Percentiles rank a stretch among this genome's conserved stretches.
Conservation (phyloP, 2,797 vertebrate species). For the Petrocephalus sullivani region DNA sequence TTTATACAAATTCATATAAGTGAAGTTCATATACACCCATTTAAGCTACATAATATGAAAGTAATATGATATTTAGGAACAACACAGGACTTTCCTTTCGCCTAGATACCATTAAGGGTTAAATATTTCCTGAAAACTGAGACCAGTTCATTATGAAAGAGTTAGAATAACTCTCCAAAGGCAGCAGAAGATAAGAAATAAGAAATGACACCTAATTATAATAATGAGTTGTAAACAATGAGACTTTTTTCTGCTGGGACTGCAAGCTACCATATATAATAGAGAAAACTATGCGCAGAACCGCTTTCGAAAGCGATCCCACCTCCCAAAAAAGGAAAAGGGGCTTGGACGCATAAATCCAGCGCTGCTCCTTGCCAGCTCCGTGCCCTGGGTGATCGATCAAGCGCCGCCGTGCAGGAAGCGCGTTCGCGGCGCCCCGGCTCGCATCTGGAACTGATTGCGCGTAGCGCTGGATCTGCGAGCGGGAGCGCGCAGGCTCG, state of each 20-base stretch:
- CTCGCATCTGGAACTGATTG: slow-evolving; percentile 83
- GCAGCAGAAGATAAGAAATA: not conserved
- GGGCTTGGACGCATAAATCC: not conserved
- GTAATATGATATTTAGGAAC: not conserved
- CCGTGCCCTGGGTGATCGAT: slow-evolving; percentile 35
- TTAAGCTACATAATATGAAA: not conserved
- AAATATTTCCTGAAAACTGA: slow-evolving; percentile 4
- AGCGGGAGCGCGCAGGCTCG: too few relatives aligned
- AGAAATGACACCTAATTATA: not conserved
- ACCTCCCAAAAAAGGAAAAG: not conserved
- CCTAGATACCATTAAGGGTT: not conserved
- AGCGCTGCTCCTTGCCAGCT: not conserved
- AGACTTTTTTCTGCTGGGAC: not conserved
- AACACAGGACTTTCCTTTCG: not conserved
- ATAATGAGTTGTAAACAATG: not conserved
- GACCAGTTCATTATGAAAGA: not conserved
- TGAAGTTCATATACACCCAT: not conserved
- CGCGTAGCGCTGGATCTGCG: slow-evolving; percentile 47
- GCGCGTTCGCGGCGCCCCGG: slow-evolving; percentile 24
- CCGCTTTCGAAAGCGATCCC: not conserved
- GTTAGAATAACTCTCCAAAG: not conserved
- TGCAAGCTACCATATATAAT: not conserved
- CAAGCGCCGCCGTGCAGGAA: slow-evolving; percentile 35
- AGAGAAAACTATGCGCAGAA: slow-evolving; percentile 4
- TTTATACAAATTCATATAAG: not conserved